Evolutionary conservation across 2,113 vertebrate genomes (phyloP).

Genomic region (Nematolebias whitei): DNA sequence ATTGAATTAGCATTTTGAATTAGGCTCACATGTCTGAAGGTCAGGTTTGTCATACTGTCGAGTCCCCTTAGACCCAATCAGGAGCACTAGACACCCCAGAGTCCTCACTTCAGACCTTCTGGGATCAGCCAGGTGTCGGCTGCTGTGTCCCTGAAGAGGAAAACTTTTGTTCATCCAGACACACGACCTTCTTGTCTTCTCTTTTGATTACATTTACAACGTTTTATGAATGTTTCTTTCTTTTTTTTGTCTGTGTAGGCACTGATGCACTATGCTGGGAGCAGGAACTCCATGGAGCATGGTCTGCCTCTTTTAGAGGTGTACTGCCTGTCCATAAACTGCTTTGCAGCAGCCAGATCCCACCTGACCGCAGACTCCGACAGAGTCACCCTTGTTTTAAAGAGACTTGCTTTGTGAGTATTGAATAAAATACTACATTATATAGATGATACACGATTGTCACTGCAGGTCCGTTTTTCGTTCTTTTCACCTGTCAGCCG

Average conservation of each 20-base stretch:
- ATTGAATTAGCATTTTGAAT: not conserved
- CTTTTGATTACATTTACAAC: not conserved
- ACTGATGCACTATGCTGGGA: constrained; percentile 92
- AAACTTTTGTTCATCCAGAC: constrained; percentile 8
- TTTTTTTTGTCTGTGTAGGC: constrained; percentile 75
- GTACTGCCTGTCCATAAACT: constrained; percentile 94
- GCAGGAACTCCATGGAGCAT: constrained; percentile 93
- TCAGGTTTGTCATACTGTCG: not conserved
- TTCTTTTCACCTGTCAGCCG: not conserved
- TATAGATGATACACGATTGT: not conserved
- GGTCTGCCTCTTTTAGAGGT: constrained; percentile 92
- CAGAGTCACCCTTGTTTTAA: constrained; percentile 92
- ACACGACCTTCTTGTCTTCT: not conserved
- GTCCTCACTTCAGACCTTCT: constrained; percentile 28
- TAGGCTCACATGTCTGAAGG: too few species aligned
- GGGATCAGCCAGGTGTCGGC: constrained; percentile 56
- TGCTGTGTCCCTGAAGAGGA: constrained; percentile 27
- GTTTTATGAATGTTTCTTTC: not conserved
- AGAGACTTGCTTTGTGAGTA: constrained; percentile 95
- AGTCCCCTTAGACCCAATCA: constrained; percentile 67
- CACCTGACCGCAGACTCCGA: constrained; percentile 94
- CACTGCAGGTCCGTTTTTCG: not conserved
- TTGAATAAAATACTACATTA: not conserved
- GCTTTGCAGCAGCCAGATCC: constrained; percentile 92
- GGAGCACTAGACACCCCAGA: not conserved